Percentiles rank a stretch among this genome's conserved stretches.
These are phyloP conservation scores for Phrynocephalus versicolor DNA, from an alignment of 2,113 vertebrate species.

Conservation along the genomic window DNA sequence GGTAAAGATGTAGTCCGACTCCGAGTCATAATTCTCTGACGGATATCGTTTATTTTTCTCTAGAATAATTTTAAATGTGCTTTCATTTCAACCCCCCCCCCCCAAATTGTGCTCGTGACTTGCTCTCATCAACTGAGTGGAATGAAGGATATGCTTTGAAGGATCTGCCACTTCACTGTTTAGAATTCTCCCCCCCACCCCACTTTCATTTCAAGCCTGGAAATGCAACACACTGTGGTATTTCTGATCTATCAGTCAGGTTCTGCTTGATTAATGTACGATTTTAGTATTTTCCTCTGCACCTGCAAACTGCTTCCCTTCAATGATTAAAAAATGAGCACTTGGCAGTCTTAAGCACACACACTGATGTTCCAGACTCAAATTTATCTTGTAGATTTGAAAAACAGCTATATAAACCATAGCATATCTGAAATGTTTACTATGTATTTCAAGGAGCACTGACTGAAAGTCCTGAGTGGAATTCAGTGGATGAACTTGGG, in stretches of 20 bases:
- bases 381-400: slow-evolving; percentile 63
- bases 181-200: too few species aligned
- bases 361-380: slow-evolving; percentile 62
- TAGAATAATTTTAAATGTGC: slow-evolving; percentile 59
- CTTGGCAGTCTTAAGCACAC: slow-evolving; percentile 65
- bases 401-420: slow-evolving; percentile 57
- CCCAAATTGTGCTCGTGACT: slow-evolving; percentile 64
- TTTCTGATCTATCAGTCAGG: slow-evolving; percentile 65
- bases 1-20: slow-evolving; percentile 43
- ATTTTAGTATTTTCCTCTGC: slow-evolving; percentile 59
- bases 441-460: slow-evolving; percentile 52
- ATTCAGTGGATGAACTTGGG: background rate
- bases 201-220: slow-evolving; percentile 54
- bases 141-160: slow-evolving; percentile 60
- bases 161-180: slow-evolving; percentile 60
- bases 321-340: slow-evolving; percentile 69
- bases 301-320: slow-evolving; percentile 61
- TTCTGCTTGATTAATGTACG: slow-evolving; percentile 61
- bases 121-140: slow-evolving; percentile 59
- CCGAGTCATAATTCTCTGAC: slow-evolving; percentile 51
- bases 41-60: slow-evolving; percentile 48
- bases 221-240: slow-evolving; percentile 49
- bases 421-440: slow-evolving; percentile 49
- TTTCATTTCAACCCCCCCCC: slow-evolving; percentile 61
- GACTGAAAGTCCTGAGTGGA: background rate